Percentiles rank a stretch among this genome's conserved stretches.
phyloP scores from a whole-genome alignment of 2,797 vertebrate species.

The Ara ararauna region DNA sequence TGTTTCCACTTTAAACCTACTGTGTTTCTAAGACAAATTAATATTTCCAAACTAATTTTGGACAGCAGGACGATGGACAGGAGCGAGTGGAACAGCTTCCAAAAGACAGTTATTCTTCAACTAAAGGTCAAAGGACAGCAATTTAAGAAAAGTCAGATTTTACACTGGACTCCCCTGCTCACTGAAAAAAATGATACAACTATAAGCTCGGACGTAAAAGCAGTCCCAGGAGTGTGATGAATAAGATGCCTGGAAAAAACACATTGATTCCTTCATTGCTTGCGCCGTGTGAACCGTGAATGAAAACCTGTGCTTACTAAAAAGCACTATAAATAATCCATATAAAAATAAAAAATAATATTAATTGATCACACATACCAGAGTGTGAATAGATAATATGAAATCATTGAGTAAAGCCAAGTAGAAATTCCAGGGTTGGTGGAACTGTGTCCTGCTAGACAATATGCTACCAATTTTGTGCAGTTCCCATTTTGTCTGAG shows the following conservation, averaged over 20 bases:
- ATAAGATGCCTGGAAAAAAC: background rate
- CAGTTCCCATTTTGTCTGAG: background rate
- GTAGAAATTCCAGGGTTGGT: background rate
- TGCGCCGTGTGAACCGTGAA: background rate
- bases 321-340: background rate
- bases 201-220: background rate
- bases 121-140: background rate
- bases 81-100: background rate
- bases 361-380: background rate
- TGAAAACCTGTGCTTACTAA: background rate
- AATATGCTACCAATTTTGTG: background rate
- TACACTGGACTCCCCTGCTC: background rate
- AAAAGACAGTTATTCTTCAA: background rate
- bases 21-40: background rate
- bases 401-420: background rate
- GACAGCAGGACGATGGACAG: background rate
- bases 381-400: background rate
- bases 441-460: background rate
- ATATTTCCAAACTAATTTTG: background rate
- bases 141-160: background rate
- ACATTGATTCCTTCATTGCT: background rate
- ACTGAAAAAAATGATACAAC: background rate
- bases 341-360: background rate
- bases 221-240: background rate
- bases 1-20: background rate